Base-by-base conservation (phyloP, 2,888 invertebrate species). In the Drosophila bunnanda region DNA sequence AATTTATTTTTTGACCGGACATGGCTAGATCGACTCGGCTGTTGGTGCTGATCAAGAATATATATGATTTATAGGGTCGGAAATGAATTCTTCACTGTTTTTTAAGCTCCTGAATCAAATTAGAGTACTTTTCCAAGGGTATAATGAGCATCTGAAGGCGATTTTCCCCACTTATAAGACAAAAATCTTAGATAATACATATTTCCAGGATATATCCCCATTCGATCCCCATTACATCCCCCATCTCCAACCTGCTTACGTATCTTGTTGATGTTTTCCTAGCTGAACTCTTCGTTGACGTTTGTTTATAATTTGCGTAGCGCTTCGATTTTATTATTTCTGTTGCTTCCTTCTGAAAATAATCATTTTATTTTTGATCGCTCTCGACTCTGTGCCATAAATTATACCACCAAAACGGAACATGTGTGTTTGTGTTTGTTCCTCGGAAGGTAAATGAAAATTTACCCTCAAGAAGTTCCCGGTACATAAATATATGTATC, bases 231-330 rank as follows among this genome's bases (percentile, higher is more conserved):
- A 13, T 34, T n/a, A 13, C 13, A 43, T 20, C 10, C 25, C 20
- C 10, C 30, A 13, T 12, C 13, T 34, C 20, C 15, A 12, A 28
- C 13, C 39, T 68, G 69, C 59, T 59, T 53, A 44, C 69, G 69
- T 68, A 68, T 38, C 38, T 68, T 59, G 58, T 65, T 66, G 66
- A 67, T 67, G 66, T 65, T 65, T 65, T 55, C 46, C 55, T 67
- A 55, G 65, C 66, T 46, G 65, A 65, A 65, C 66, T 55, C 66
- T 65, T 66, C 66, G 66, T 66, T 75, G 70, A 75, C 71, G 78
- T 81, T 86, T 84, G 84, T 84, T 86, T 84, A 84, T 69, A 72
- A 76, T 86, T 82, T 86, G 78, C 71, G 52, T 65, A 64, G 77
- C 59, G 52, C 60, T 64, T 66, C 67, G 76, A 56, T 65, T 70